Base-by-base conservation (phyloP, 2,888 invertebrate species). In the Orchesella flavescens region DNA sequence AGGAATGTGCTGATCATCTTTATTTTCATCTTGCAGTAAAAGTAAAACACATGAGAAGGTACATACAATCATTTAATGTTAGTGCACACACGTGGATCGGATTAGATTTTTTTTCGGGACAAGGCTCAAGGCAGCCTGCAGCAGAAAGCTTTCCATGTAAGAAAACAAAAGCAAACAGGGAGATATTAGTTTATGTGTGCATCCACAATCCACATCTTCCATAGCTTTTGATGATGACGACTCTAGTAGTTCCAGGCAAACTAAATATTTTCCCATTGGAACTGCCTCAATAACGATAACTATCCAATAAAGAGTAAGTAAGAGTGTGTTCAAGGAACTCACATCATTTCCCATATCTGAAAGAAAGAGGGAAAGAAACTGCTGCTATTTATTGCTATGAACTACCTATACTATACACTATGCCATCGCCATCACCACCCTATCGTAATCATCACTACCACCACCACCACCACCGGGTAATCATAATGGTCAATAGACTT, bases 221-320 rank as follows among this genome's bases (percentile, higher is more conserved):
- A 24, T 49, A 1, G 61, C 7, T 65, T 34, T 43, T 34, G 65
- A 23, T 19, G 65, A 65, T 63, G 65, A 65, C 44, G 65, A 10
- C 49, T 49, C 44, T 44, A 12, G 17, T 5, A 65, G 19, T 15
- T 12, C 9, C 43, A 44, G 34, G 49, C 15, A 78, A 77, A 77
- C 57, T 59, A 78, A 71, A 71, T 71, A 78, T 78, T 78, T 76
- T 71, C 78, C 78, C 78, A 46, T 15, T 63, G 78, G 78, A 78
- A 78, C 66, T 78, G 53, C 78, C 78, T 69, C 78, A 69, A 78
- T 78, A 78, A 78, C 78, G 78, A 78, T 78, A 78, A 78, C 78
- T 71, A 78, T 78, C 53, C 68, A 77, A 77, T 77, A 77, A 77
- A 77, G 19, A 57, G 55, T 53, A 17, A 66, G 59, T 55, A 77